A percentile compares a stretch with the other conserved stretches of the same genome.
Evolutionary conservation across 2,888 invertebrate species (phyloP).

Genomic region (Mylabris sibirica): DNA sequence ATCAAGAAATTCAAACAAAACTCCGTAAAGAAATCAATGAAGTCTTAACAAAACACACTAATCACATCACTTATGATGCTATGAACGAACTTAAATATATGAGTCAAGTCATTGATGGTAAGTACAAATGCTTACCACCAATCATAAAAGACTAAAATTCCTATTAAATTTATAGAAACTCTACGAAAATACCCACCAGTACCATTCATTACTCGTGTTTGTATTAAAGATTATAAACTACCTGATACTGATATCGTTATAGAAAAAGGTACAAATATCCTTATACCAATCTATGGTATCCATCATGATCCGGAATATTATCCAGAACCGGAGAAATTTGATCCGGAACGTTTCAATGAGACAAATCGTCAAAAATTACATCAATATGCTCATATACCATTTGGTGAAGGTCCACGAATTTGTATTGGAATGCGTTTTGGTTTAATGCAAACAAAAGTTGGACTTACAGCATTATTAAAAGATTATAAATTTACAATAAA

Average conservation of each 20-base stretch:
- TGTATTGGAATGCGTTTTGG: constrained; percentile 60
- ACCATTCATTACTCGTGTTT: too few relatives aligned
- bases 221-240: too few relatives aligned
- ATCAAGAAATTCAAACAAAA: constrained; percentile 39
- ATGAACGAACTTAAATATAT: constrained; percentile 41
- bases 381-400: constrained; percentile 65
- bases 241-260: constrained; percentile 48
- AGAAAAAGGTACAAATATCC: constrained; percentile 47
- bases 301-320: constrained; percentile 41
- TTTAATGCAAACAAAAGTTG: constrained; percentile 51
- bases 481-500: constrained; percentile 2
- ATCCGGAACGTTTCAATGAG: constrained; percentile 65
- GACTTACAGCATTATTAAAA: constrained; percentile 42
- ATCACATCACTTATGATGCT: constrained; percentile 39
- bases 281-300: constrained; percentile 48
- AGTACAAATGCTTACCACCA: too few relatives aligned
- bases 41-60: constrained; percentile 34
- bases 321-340: constrained; percentile 66
- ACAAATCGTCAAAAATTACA: constrained; percentile 64
- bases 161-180: too few relatives aligned
- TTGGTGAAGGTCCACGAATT: constrained; percentile 67
- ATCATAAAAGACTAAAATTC: too few relatives aligned
- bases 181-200: too few relatives aligned
- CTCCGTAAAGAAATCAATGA: constrained; percentile 35
- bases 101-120: constrained; percentile 40